These are phyloP conservation scores for Apocrypta bakeri DNA, from an alignment of 1,140 invertebrate genomes.

Conservation along the genomic window DNA sequence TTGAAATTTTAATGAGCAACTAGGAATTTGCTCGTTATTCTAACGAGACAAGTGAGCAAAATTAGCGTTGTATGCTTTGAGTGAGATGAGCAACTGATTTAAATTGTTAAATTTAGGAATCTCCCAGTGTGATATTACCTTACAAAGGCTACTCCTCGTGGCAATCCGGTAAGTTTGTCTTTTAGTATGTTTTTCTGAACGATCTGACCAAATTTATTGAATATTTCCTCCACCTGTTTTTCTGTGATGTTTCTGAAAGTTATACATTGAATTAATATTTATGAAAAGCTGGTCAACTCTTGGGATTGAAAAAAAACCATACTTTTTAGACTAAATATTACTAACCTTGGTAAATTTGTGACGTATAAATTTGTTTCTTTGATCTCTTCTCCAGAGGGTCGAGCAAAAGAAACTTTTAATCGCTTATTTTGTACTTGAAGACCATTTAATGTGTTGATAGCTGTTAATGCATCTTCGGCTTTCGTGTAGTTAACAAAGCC, in stretches of 20 bases:
- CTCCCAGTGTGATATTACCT: constrained; percentile 77
- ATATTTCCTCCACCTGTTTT: constrained; percentile 87
- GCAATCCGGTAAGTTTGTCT: constrained; percentile 89
- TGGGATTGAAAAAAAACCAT: not conserved
- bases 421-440: constrained; percentile 87
- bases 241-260: constrained; percentile 82
- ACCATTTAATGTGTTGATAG: constrained; percentile 91
- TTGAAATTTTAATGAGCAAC: constrained; percentile 17
- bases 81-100: not conserved
- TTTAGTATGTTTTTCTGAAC: constrained; percentile 92
- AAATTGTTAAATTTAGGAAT: not conserved
- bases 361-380: constrained; percentile 97
- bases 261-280: not conserved
- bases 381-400: constrained; percentile 92
- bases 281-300: not conserved
- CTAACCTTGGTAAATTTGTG: constrained; percentile 88
- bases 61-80: not conserved
- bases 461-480: constrained; percentile 88
- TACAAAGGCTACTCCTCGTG: constrained; percentile 93
- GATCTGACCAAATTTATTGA: constrained; percentile 90
- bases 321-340: not conserved
- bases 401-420: constrained; percentile 89
- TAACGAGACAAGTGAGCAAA: not conserved
- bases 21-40: constrained; percentile 7
- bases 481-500: constrained; percentile 95